phyloP scores from a whole-genome alignment of 1,140 invertebrate species.

The Drosophila mojavensis region DNA sequence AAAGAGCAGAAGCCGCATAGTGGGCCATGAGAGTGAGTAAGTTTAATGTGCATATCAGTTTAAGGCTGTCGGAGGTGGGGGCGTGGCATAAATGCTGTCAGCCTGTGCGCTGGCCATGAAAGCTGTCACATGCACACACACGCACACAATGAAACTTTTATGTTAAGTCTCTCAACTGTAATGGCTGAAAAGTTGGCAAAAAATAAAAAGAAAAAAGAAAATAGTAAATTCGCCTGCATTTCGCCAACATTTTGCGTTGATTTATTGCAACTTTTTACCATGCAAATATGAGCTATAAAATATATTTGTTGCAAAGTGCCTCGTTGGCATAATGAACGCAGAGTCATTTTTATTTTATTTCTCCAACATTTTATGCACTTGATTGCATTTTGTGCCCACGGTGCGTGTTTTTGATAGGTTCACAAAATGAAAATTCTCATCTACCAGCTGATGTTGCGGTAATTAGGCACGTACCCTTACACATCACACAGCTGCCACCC shows the following conservation, averaged over 20 bases:
- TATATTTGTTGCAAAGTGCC: background rate
- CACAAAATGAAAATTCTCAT: slow-evolving; percentile 8
- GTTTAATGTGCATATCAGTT: slow-evolving; percentile 9
- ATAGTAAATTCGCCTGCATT: slow-evolving; percentile 2
- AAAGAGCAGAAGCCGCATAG: slow-evolving; percentile 22
- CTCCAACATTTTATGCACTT: slow-evolving; percentile 15
- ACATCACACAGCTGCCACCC: slow-evolving; percentile 9
- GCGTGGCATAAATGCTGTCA: slow-evolving; percentile 13
- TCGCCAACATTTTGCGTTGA: slow-evolving; percentile 12
- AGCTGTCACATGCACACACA: slow-evolving; percentile 23
- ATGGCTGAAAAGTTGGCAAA: background rate
- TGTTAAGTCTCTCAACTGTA: slow-evolving; percentile 9
- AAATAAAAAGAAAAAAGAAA: background rate
- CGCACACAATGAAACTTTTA: slow-evolving; percentile 37
- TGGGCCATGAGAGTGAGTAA: slow-evolving; percentile 46
- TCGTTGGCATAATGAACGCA: slow-evolving; percentile 12
- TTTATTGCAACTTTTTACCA: slow-evolving; percentile 4
- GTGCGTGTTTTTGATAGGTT: slow-evolving; percentile 33
- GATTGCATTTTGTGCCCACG: slow-evolving; percentile 9
- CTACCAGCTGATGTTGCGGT: slow-evolving; percentile 39
- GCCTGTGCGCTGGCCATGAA: background rate
- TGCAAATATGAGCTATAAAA: slow-evolving; percentile 8
- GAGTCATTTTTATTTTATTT: background rate
- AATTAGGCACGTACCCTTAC: slow-evolving; percentile 43
- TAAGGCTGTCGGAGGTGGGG: background rate